Base-by-base conservation (phyloP, 1,140 invertebrate genomes). In the Drosophila ananassae region DNA sequence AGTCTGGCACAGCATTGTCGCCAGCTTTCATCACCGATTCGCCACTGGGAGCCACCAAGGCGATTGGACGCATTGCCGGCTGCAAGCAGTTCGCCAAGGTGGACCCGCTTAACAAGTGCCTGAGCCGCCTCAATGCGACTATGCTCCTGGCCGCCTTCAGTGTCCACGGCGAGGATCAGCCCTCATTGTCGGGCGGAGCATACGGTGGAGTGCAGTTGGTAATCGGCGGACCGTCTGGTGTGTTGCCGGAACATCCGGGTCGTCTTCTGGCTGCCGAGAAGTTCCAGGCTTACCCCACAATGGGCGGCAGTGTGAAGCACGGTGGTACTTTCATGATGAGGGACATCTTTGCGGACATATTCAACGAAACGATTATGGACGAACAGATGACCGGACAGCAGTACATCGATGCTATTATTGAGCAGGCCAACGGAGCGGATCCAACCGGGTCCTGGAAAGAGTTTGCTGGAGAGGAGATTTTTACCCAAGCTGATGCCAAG, bases 21-120 rank as follows among this genome's bases (percentile, higher is more conserved):
- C 94, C 95, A 0, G 94, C 95, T 8, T 96, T 96, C 78, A 82
- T 96, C 3, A 94, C 93, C 1, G 93, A 94, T 54, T 92, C 94
- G 60, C 95, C 95, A 0, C 68, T 92, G 46, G 41, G 73, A 0
- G 51, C 79, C 2, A 73, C 85, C 10, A 91, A 79, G 68, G 90
- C 90, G 4, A 90, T 92, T 48, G 90, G 57, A 0, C 58, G 66
- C 24, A 75, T 78, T 5, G 89, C 89, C 6, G 90, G 90, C 10
- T 92, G 90, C 60, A 90, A 90, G 25, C 81, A 79, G 73, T 9
- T 77, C 6, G 53, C 58, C 2, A 85, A 85, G 50, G 25, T 80
- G 39, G 87, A 91, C 0, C 63, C 84, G 1, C 56, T 92, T n/a
- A 76, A 81, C 53, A 89, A 74, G 54, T 91, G 90, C 12, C 39